Conservation (phyloP, 2,888 invertebrate genomes). For the Pollenia labialis region DNA sequence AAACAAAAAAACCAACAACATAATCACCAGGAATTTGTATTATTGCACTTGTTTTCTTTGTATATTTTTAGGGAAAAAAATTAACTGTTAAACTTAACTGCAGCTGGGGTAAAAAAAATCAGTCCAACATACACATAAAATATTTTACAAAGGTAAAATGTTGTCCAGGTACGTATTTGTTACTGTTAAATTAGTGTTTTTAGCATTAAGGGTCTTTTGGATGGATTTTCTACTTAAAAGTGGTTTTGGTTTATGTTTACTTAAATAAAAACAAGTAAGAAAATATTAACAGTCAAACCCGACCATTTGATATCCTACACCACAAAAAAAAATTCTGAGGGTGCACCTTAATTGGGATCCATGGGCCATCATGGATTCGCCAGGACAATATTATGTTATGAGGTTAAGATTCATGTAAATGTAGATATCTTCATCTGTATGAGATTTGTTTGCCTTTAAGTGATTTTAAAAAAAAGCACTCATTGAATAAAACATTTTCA, state of each 20-base stretch:
- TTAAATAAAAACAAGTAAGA: background rate
- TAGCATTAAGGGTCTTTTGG: constrained; percentile 10
- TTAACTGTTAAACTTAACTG: background rate
- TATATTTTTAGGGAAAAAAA: background rate
- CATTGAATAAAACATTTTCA: too few relatives aligned
- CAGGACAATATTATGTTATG: too few relatives aligned
- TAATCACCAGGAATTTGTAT: constrained; percentile 59
- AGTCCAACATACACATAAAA: background rate
- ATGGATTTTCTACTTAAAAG: constrained; percentile 20
- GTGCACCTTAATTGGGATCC: too few relatives aligned
- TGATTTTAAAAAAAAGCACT: too few relatives aligned
- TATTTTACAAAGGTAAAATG: background rate
- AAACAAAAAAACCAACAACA: constrained; percentile 55
- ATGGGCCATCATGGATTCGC: too few relatives aligned
- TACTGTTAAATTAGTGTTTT: constrained; percentile 8
- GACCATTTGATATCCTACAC: too few relatives aligned
- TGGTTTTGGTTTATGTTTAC: constrained; percentile 25
- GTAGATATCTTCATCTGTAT: too few relatives aligned
- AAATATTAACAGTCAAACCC: too few relatives aligned
- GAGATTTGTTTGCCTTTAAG: too few relatives aligned
- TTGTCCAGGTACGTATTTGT: background rate
- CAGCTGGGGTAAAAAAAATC: background rate
- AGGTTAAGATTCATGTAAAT: too few relatives aligned
- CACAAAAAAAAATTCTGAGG: too few relatives aligned
- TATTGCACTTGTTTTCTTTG: background rate